Evolutionary conservation across 1,140 invertebrate species (phyloP).

Genomic region (Papilio glaucus): DNA sequence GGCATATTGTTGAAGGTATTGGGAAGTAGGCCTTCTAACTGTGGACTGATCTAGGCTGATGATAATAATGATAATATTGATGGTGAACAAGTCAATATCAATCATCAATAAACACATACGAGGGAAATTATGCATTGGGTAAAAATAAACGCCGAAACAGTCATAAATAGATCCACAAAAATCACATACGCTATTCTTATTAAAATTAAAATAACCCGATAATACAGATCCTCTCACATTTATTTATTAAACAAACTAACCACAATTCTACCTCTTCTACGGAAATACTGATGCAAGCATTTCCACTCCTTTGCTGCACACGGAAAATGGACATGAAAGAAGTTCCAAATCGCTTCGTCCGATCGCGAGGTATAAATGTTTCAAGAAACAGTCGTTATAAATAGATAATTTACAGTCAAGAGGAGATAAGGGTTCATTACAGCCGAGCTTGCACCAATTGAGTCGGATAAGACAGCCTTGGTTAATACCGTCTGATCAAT

Average conservation of each 20-base stretch:
- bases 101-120: too few relatives aligned
- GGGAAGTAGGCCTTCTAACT: too few relatives aligned
- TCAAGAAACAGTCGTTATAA: neutral
- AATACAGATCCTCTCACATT: too few relatives aligned
- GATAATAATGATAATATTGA: too few relatives aligned
- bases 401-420: constrained; percentile 19
- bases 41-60: too few relatives aligned
- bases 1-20: too few relatives aligned
- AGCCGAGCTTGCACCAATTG: neutral
- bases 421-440: neutral
- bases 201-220: neutral
- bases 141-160: too few relatives aligned
- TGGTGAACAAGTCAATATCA: too few relatives aligned
- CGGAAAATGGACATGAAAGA: too few relatives aligned
- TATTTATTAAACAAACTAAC: too few relatives aligned
- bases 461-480: constrained; percentile 6
- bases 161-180: neutral
- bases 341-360: neutral
- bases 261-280: too few relatives aligned
- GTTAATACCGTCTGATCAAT: neutral
- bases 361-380: neutral
- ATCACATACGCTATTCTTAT: neutral
- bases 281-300: neutral
- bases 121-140: too few relatives aligned
- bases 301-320: neutral